A percentile compares a stretch with the other conserved stretches of the same genome.
phyloP scores from a whole-genome alignment of 2,888 invertebrate genomes.

The Helleia helle region DNA sequence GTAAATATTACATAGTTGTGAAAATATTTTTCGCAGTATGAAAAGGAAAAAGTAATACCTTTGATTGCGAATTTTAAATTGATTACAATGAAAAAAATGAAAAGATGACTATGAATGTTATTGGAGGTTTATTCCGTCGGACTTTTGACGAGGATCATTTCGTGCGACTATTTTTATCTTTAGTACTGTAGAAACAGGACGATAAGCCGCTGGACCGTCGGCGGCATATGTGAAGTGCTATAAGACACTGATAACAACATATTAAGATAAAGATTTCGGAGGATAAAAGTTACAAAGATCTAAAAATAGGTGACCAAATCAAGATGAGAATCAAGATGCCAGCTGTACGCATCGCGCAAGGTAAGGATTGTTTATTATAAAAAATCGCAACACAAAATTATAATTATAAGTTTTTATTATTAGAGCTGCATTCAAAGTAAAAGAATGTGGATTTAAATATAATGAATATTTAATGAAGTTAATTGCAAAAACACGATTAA shows the following conservation, averaged over 20 bases:
- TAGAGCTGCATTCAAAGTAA: no score
- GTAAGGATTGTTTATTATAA: constrained; percentile 75
- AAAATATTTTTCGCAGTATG: constrained; percentile 46
- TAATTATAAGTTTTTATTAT: no score
- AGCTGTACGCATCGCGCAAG: constrained; percentile 97
- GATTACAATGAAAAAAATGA: constrained; percentile 39
- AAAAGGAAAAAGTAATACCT: constrained; percentile 64
- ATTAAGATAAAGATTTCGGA: constrained; percentile 55
- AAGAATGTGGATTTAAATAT: no score
- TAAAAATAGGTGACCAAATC: constrained; percentile 75
- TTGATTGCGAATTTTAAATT: constrained; percentile 21
- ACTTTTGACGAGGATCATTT: constrained; percentile 42
- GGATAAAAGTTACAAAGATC: constrained; percentile 59
- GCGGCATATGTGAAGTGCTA: constrained; percentile 66
- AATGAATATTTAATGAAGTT: no score
- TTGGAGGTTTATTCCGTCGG: constrained; percentile 47
- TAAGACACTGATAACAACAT: constrained; percentile 50
- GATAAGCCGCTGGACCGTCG: constrained; percentile 66
- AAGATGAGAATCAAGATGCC: constrained; percentile 99
- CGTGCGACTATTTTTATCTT: constrained; percentile 56
- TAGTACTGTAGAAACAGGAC: constrained; percentile 48
- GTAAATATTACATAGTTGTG: constrained; percentile 44
- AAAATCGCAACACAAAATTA: no score
- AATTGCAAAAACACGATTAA: background rate
- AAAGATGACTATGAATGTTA: constrained; percentile 48